These are phyloP conservation scores for Notamacropus eugenii DNA, from an alignment of 2,797 vertebrate genomes.

Conservation along the genomic window DNA sequence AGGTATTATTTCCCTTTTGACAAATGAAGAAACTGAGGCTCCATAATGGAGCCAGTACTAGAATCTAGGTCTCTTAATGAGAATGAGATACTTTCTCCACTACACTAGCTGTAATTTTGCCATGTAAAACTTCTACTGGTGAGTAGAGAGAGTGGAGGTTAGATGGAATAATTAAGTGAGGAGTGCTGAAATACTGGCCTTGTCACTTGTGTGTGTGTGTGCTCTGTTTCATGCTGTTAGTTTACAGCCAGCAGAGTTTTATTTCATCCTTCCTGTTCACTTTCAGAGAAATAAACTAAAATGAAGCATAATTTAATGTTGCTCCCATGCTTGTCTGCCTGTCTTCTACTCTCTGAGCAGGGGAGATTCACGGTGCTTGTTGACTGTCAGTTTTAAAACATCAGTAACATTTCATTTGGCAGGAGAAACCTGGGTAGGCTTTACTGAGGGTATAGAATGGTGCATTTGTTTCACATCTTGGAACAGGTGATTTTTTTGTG, in stretches of 20 bases:
- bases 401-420: slow-evolving; percentile 77
- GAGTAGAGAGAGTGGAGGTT: background rate
- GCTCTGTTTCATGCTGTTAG: slow-evolving; percentile 9
- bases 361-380: slow-evolving; percentile 69
- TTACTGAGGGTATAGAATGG: slow-evolving; percentile 24
- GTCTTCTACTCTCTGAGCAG: slow-evolving; percentile 71
- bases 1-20: background rate
- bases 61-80: background rate
- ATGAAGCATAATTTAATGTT: slow-evolving; percentile 73
- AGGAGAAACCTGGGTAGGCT: slow-evolving; percentile 37
- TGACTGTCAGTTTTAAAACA: slow-evolving; percentile 75
- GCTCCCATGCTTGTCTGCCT: slow-evolving; percentile 71
- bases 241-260: slow-evolving; percentile 32
- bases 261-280: slow-evolving; percentile 15
- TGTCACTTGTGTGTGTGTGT: slow-evolving; percentile 5
- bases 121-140: background rate
- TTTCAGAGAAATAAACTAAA: slow-evolving; percentile 43
- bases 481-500: background rate
- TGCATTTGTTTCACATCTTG: background rate
- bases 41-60: background rate
- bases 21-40: background rate
- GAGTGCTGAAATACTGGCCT: background rate
- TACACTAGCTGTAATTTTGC: background rate
- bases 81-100: background rate
- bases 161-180: background rate